A percentile compares a stretch with the other conserved stretches of the same genome.
Evolutionary conservation across 2,797 vertebrate species (phyloP).

Genomic region (Squalus acanthias): DNA sequence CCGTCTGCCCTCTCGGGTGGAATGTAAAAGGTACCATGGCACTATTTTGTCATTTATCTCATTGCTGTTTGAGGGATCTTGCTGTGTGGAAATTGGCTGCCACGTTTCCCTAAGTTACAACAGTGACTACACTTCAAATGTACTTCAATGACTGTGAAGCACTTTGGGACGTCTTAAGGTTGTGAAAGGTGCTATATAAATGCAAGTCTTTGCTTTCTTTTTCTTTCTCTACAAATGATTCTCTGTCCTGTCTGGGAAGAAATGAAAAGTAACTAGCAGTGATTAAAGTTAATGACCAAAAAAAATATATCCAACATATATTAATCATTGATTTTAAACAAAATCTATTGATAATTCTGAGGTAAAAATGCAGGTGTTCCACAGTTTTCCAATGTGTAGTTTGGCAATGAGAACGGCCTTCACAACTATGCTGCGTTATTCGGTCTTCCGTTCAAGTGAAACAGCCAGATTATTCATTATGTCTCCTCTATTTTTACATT

Average conservation of each 20-base stretch:
- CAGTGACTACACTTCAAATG: neutral
- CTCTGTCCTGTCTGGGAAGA: neutral
- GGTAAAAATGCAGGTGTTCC: neutral
- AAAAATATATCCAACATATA: neutral
- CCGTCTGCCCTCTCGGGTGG: no score
- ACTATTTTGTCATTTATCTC: neutral
- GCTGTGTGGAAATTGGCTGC: neutral
- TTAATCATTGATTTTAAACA: neutral
- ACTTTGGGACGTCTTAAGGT: neutral
- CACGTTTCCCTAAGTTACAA: neutral
- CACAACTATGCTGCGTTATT: neutral
- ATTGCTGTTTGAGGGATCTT: neutral
- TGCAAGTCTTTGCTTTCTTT: neutral
- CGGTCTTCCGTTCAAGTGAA: neutral
- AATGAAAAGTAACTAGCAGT: neutral
- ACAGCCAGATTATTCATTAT: neutral
- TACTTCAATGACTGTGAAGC: neutral
- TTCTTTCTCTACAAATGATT: neutral
- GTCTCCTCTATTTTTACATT: neutral
- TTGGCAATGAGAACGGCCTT: neutral
- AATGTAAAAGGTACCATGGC: no score
- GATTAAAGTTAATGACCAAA: neutral
- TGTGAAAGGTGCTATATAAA: neutral
- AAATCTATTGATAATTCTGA: neutral
- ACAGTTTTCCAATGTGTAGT: neutral